These are phyloP conservation scores for Epicampocera succincta DNA, from an alignment of 2,888 invertebrate species.

Conservation along the genomic window DNA sequence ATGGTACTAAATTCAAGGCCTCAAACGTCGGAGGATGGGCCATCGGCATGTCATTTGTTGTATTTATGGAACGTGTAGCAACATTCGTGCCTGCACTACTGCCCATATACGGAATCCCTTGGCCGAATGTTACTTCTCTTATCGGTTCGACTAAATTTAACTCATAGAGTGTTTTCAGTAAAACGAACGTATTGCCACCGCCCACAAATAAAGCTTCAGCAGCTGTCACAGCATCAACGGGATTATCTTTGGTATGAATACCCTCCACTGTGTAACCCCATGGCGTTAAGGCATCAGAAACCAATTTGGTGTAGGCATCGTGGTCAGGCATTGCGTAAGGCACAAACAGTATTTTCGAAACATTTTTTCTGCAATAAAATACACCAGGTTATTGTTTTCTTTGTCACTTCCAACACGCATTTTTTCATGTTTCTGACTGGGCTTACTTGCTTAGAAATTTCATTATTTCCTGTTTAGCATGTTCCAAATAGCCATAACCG, in stretches of 20 bases:
- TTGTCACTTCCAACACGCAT: background rate
- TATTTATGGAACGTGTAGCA: conserved; percentile 89
- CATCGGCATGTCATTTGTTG: conserved; percentile 95
- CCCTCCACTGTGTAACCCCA: conserved; percentile 87
- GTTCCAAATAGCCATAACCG: conserved; percentile 86
- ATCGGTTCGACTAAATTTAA: conserved; percentile 85
- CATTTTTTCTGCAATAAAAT: conserved; percentile 83
- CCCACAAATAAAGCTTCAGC: conserved; percentile 89
- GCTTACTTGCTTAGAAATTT: conserved; percentile 84
- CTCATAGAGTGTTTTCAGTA: conserved; percentile 88
- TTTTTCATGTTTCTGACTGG: background rate
- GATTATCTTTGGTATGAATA: conserved; percentile 85
- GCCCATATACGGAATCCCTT: conserved; percentile 88
- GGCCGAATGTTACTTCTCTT: conserved; percentile 84
- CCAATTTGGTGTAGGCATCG: conserved; percentile 85
- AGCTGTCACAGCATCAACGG: conserved; percentile 83
- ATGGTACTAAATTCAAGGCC: conserved; percentile 88
- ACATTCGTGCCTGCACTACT: conserved; percentile 93
- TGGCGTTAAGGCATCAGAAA: conserved; percentile 84
- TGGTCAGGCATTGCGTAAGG: conserved; percentile 88
- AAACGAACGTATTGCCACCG: conserved; percentile 90
- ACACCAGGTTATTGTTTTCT: background rate
- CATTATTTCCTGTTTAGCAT: conserved; percentile 85
- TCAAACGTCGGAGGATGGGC: conserved; percentile 87
- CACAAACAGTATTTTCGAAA: conserved; percentile 86